Evolutionary conservation across 2,888 invertebrate genomes (phyloP), one percentile per base, ranked within the genome.

Genomic region (Escarpia spicata): DNA sequence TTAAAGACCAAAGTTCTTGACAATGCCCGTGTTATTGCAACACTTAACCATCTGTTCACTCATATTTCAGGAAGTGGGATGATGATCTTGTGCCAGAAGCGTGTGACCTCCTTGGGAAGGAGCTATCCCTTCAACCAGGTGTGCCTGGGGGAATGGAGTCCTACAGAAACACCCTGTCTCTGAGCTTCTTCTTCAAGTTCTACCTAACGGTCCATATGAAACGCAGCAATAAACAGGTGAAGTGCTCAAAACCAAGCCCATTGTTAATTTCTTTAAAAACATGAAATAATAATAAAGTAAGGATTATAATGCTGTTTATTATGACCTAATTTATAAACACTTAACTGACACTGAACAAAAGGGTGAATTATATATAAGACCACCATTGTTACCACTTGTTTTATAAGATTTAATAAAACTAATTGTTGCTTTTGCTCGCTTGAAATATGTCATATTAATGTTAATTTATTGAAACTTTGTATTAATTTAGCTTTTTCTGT

Each of bases 141-240:
- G 98, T 98, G 15, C 98, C 98, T 0, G 98, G 98, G 90, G 98
- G 98, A 92, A 98, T 98, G 98, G 97, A 98, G 58, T 97, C 97
- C 90, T 98, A 98, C 96, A 97, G 98, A 43, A 97, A 98, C 92
- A 97, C 98, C 0, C 97, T 99, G 12, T 98, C 98, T 10, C 97
- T 98, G 43, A 96, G 96, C 92, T 96, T 96, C 94, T 96, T 97
- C 96, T 97, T 97, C 96, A 97, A 97, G 95, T 97, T 97, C 95
- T 97, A 96, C 95, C 95, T 97, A 90, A 95, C 96, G n/a, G 96
- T 97, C 15, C 93, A 92, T 31, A 92, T 75, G 37, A 90, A 93
- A 43, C 92, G 75, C 26, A n/a, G 6, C 26, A 26, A 6, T 6
- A 26, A 60, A 60, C 19, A 60, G 60, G 60, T 60, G 75, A 26